phyloP scores from a whole-genome alignment of 2,888 invertebrate species.

The Campoletis raptor region DNA sequence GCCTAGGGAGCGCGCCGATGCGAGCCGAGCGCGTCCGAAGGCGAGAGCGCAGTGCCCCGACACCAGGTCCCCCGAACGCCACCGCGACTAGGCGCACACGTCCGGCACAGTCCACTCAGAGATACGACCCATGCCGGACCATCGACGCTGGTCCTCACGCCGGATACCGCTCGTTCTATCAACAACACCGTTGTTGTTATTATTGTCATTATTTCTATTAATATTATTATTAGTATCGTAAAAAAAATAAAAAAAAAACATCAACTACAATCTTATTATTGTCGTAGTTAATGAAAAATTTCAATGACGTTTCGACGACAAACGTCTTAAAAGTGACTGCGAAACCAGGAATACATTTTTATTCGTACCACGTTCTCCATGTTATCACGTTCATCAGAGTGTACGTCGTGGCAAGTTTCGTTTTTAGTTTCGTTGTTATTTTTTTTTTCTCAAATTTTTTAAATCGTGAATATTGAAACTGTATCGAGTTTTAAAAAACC shows the following conservation, averaged over 20 bases:
- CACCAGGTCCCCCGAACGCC: slow-evolving; percentile 83
- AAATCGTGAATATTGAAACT: neutral
- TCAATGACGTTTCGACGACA: neutral
- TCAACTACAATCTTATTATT: neutral
- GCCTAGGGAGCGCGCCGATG: slow-evolving; percentile 73
- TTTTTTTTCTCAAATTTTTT: neutral
- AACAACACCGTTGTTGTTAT: slow-evolving; percentile 17
- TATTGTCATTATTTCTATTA: neutral
- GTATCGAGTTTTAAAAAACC: neutral
- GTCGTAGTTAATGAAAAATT: neutral
- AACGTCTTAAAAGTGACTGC: neutral
- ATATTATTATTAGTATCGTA: neutral
- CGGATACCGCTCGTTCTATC: slow-evolving; percentile 27
- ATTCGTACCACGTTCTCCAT: slow-evolving; percentile 4
- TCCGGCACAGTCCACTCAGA: slow-evolving; percentile 85
- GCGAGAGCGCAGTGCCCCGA: slow-evolving; percentile 79
- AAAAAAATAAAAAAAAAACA: neutral
- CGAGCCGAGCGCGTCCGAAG: slow-evolving; percentile 83
- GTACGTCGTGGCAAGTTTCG: neutral
- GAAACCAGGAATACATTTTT: slow-evolving; percentile 3
- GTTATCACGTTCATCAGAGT: slow-evolving; percentile 2
- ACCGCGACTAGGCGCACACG: slow-evolving; percentile 81
- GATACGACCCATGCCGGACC: slow-evolving; percentile 85
- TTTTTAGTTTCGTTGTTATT: neutral
- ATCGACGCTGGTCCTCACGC: slow-evolving; percentile 79